phyloP scores from a whole-genome alignment of 2,797 vertebrate species.

The Sebastes umbrosus region DNA sequence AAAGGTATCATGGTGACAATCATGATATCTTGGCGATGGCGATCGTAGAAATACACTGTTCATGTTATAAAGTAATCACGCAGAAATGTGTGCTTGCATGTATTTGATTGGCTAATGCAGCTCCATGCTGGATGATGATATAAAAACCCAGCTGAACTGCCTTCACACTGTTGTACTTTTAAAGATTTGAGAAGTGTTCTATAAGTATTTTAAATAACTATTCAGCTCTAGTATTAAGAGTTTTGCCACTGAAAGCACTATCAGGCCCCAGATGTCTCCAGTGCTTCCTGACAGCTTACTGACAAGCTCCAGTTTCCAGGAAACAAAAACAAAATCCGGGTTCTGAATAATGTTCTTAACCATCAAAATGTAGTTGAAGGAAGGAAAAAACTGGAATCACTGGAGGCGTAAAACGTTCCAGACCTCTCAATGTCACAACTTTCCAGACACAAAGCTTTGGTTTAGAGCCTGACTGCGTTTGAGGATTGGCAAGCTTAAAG shows the following conservation, averaged over 20 bases:
- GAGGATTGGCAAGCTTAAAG: slow-evolving; percentile 32
- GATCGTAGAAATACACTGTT: neutral
- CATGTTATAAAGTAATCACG: neutral
- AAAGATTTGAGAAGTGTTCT: neutral
- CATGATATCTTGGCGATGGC: neutral
- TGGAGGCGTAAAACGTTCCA: slow-evolving; percentile 57
- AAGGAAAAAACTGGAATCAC: slow-evolving; percentile 23
- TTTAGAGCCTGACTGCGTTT: slow-evolving; percentile 39
- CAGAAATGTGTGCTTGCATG: neutral
- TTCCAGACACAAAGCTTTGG: slow-evolving; percentile 43
- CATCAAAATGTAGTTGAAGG: slow-evolving; percentile 31
- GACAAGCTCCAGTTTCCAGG: slow-evolving; percentile 3
- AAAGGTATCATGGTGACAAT: neutral
- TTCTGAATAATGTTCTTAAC: slow-evolving; percentile 29
- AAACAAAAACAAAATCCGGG: slow-evolving; percentile 14
- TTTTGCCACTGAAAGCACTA: neutral
- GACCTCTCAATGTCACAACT: slow-evolving; percentile 65
- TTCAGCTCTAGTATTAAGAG: neutral
- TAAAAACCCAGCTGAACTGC: neutral
- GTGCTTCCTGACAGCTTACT: neutral
- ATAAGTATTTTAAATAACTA: neutral
- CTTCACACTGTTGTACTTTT: neutral
- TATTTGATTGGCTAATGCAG: neutral
- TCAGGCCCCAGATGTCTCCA: neutral
- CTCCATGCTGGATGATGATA: neutral